Percentiles rank a stretch among this genome's conserved stretches.
Conservation (phyloP, 2,888 invertebrate genomes). For the Oithona nana region DNA sequence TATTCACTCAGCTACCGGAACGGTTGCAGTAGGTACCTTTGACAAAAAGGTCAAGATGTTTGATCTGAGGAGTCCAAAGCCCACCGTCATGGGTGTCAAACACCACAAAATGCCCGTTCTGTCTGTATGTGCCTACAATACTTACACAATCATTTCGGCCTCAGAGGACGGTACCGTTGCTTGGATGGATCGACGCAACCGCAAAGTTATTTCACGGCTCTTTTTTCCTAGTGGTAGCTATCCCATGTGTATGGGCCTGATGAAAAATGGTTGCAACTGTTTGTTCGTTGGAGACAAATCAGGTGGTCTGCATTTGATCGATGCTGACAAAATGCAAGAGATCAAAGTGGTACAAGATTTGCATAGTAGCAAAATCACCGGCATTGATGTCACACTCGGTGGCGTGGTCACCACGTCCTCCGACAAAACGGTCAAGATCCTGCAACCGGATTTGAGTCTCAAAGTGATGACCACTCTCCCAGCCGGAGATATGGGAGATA, state of each 20-base stretch:
- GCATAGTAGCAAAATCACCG: background rate
- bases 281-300: background rate
- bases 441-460: conserved; percentile 3
- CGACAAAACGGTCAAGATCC: conserved; percentile 1
- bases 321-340: conserved; percentile 1
- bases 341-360: background rate
- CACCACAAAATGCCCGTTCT: background rate
- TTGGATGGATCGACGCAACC: background rate
- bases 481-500: background rate
- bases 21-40: conserved; percentile 2
- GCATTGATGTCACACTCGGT: background rate
- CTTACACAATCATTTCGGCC: conserved; percentile 9
- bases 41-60: conserved; percentile 9
- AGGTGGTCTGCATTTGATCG: conserved; percentile 4
- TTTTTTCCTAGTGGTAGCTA: background rate
- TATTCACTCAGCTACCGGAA: background rate
- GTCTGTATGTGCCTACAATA: background rate
- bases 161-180: background rate
- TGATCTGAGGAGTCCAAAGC: background rate
- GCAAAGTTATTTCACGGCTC: background rate
- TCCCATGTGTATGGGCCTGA: background rate
- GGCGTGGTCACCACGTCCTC: conserved; percentile 2
- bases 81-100: background rate
- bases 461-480: background rate
- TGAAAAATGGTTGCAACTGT: background rate